phyloP scores from a whole-genome alignment of 2,113 vertebrate genomes.

The Atlantisia rogersi region DNA sequence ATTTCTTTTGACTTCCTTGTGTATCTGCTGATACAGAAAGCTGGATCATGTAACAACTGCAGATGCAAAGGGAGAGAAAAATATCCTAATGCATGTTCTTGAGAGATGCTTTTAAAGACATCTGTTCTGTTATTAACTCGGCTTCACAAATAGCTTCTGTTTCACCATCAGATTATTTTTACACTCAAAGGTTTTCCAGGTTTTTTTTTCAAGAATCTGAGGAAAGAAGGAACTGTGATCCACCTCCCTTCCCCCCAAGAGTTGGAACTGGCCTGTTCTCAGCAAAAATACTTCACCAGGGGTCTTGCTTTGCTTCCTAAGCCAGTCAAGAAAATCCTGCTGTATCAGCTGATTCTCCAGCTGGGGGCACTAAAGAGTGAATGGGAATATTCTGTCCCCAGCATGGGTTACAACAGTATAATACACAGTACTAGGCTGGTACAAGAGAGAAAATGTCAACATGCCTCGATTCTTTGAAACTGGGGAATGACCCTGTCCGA shows the following conservation, averaged over 20 bases:
- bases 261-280: background rate
- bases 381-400: background rate
- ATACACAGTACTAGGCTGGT: background rate
- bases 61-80: background rate
- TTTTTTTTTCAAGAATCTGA: background rate
- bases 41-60: background rate
- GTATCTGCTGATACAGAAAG: background rate
- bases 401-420: background rate
- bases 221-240: background rate
- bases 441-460: background rate
- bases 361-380: background rate
- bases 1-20: background rate
- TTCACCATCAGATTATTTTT: background rate
- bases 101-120: background rate
- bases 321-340: background rate
- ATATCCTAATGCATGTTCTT: background rate
- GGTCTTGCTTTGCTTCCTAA: background rate
- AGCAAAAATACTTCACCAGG: background rate
- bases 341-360: background rate
- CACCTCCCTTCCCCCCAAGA: background rate
- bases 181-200: background rate
- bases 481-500: too few species aligned
- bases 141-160: background rate
- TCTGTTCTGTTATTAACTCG: background rate
- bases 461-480: background rate